Conservation (phyloP, 2,888 invertebrate genomes). For the Pseudeuparius sepicola region DNA sequence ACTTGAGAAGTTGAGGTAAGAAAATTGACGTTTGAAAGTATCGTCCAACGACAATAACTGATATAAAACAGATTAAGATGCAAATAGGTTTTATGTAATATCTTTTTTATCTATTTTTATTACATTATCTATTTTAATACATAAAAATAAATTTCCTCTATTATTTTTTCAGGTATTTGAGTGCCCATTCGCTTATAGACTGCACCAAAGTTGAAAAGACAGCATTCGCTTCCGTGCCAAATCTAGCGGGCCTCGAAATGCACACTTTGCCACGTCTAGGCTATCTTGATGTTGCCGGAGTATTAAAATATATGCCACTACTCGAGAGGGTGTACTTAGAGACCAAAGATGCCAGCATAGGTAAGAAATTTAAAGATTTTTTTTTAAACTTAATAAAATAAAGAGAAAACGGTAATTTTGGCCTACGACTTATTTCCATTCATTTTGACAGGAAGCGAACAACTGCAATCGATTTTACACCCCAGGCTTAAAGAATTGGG, state of each 20-base stretch:
- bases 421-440: no score
- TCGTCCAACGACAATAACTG: no score
- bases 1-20: slow-evolving; percentile 40
- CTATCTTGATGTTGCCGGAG: slow-evolving; percentile 76
- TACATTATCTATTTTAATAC: slow-evolving; percentile 2
- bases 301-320: slow-evolving; percentile 63
- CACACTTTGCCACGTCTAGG: slow-evolving; percentile 71
- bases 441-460: no score
- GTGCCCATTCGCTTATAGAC: slow-evolving; percentile 55
- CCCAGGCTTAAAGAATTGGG: slow-evolving; percentile 67
- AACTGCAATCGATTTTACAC: slow-evolving; percentile 67
- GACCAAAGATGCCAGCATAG: slow-evolving; percentile 72
- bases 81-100: background rate
- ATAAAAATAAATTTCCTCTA: background rate
- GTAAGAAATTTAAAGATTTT: no score
- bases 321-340: slow-evolving; percentile 73
- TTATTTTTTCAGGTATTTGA: slow-evolving; percentile 50
- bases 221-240: slow-evolving; percentile 63
- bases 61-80: slow-evolving; percentile 1
- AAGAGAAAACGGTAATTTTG: no score
- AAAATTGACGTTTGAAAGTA: no score
- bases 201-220: slow-evolving; percentile 73
- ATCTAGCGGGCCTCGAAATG: slow-evolving; percentile 59
- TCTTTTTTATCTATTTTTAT: no score
- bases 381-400: no score